Evolutionary conservation across 35 echinoderm and acorn worm genomes (phyloP), one percentile per base, ranked within the genome.

Genomic region (Lytechinus variegatus): DNA sequence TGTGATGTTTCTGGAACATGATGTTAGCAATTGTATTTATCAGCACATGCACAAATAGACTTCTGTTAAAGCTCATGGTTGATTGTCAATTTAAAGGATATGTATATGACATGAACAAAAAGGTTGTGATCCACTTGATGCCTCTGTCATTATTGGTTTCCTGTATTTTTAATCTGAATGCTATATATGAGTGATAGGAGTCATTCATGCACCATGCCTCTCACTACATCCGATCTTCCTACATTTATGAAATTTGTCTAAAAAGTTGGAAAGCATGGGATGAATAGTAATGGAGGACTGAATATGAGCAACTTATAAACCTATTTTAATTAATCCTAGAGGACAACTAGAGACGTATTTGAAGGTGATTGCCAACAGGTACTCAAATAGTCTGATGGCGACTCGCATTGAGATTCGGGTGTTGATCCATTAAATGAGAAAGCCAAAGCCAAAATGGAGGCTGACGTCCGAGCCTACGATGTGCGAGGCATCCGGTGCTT

Each of bases 1-100:
- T 54, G 52, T 90, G 88, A 90, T 44, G 33, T 90, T 90, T 90
- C 88, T 90, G 52, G 88, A 90, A 90, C 66, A 79, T 24, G 66
- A 79, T 79, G 66, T 79, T 79, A 24, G 66, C 66, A 79, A 79
- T 79, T 79, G 5, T 79, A n/a, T n/a, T n/a, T n/a, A 24, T 79
- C n/a, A 24, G 66, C 66, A 79, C 66, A 79, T 79, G 66, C n/a
- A 79, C 66, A 79, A 19, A 16, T 79, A 79, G 66, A 19, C 66
- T 79, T 24, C 66, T 79, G 66, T 79, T 27, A 16, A 79, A 79
- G 21, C 66, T 24, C 66, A 19, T 79, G 66, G n/a, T 24, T 24
- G 66, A n/a, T 79, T 44, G 21, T 24, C 6, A 24, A n/a, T 79
- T 58, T 79, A 79, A 7, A n/a, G 66, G 66, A n/a, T 2, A 24